Base-by-base conservation (phyloP, 1,140 invertebrate species). In the Drosophila nebulosa region DNA sequence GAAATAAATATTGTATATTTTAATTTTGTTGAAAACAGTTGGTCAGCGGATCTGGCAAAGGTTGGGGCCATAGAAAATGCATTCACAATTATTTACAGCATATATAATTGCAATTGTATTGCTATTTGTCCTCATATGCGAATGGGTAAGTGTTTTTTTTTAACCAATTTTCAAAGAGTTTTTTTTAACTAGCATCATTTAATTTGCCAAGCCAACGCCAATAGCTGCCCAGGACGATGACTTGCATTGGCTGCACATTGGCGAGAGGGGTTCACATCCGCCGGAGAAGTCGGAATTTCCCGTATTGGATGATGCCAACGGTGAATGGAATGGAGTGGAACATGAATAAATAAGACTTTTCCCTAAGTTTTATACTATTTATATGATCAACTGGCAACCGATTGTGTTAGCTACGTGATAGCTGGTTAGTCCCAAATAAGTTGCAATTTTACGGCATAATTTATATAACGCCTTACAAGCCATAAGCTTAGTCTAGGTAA, bases 241-340 rank as follows among this genome's bases (percentile, higher is more conserved):
- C 30, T 9, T 12, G 2, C 24, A 24, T 21, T 46, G 22, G 1
- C 14, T 59, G 22, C 16, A 61, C 4, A 2, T 64, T 21, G 66
- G 66, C 3, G 14, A 10, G 0, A 7, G 10, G 12, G 72, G 35
- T 6, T 35, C 69, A 50, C 53, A 36, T 2, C n/a, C 52, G 4
- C 77, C 74, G 3, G 39, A 58, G 6, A 90, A 90, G 14, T 14
- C 7, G 0, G 39, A 58, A 7, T 74, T 90, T 71, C 81, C 86
- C 5, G 79, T 79, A 7, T 79, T 64, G 59, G 64, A 86, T 67
- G 71, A 86, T 71, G 80, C 70, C 5, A 42, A 55, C 4, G 77
- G 77, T n/a, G 78, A 81, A 22, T 77, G 62, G 64, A 62, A 35
- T n/a, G 64, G 53, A 18, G 50, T 30, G 46, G 36, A 61, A 36